phyloP scores from a whole-genome alignment of 2,113 vertebrate genomes.

The Pyrgilauda ruficollis region DNA sequence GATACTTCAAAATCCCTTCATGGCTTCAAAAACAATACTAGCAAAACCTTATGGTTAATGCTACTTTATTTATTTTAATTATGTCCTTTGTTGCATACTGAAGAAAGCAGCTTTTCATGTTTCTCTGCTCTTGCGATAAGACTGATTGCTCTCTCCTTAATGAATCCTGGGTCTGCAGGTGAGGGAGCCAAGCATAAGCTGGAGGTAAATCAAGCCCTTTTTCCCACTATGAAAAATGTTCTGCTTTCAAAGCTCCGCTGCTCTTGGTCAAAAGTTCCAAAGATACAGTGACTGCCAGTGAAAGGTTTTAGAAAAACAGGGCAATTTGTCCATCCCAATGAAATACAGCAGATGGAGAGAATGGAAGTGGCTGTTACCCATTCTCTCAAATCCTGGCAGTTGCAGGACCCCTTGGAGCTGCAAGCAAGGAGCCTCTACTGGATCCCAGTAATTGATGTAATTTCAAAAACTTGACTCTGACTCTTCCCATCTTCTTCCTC shows the following conservation, averaged over 20 bases:
- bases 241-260: not conserved
- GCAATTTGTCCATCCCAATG: not conserved
- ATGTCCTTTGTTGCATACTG: not conserved
- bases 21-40: not conserved
- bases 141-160: not conserved
- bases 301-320: not conserved
- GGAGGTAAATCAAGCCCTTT: not conserved
- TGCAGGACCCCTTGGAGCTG: not conserved
- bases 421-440: not conserved
- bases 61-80: not conserved
- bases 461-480: not conserved
- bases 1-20: not conserved
- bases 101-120: not conserved
- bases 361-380: not conserved
- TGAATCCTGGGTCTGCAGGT: not conserved
- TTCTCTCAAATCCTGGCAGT: not conserved
- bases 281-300: not conserved
- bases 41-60: not conserved
- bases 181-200: not conserved
- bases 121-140: not conserved
- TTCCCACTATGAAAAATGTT: not conserved
- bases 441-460: not conserved
- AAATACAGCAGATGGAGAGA: not conserved
- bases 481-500: not conserved
- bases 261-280: not conserved